Evolutionary conservation across 1,140 invertebrate species (phyloP).

Genomic region (Sarcophaga bullata): DNA sequence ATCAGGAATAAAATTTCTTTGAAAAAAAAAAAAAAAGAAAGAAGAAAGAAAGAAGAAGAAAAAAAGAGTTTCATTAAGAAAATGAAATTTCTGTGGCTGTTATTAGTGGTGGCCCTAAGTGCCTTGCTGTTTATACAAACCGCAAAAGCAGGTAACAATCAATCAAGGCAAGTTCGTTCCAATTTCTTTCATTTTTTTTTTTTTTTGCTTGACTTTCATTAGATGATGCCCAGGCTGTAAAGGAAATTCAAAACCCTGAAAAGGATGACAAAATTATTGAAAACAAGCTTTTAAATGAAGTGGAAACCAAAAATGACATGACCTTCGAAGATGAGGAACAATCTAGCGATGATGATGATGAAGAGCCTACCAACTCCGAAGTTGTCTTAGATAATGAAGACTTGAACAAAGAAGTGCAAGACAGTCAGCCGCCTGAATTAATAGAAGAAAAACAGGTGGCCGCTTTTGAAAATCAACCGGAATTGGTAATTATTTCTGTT

Average conservation of each 20-base stretch:
- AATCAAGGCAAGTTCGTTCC: background rate
- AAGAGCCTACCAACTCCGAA: background rate
- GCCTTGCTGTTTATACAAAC: conserved; percentile 21
- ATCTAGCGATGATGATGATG: background rate
- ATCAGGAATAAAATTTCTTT: background rate
- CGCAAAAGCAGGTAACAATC: conserved; percentile 29
- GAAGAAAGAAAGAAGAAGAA: no score
- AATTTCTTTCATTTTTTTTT: background rate
- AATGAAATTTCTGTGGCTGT: conserved; percentile 32
- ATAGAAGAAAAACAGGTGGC: background rate
- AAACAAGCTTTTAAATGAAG: conserved; percentile 5
- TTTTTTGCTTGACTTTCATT: background rate
- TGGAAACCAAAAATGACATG: background rate
- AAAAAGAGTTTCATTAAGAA: conserved; percentile 23
- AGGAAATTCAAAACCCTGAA: background rate
- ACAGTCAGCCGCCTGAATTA: background rate
- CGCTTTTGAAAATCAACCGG: background rate
- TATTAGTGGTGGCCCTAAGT: conserved; percentile 28
- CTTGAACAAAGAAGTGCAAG: no score
- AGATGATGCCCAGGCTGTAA: background rate
- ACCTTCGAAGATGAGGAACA: background rate
- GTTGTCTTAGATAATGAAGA: background rate
- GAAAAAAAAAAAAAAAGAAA: no score
- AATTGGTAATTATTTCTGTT: background rate
- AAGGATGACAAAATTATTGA: conserved; percentile 11